These are phyloP conservation scores for Machimus atricapillus DNA, from an alignment of 2,888 invertebrate genomes.

Conservation along the genomic window DNA sequence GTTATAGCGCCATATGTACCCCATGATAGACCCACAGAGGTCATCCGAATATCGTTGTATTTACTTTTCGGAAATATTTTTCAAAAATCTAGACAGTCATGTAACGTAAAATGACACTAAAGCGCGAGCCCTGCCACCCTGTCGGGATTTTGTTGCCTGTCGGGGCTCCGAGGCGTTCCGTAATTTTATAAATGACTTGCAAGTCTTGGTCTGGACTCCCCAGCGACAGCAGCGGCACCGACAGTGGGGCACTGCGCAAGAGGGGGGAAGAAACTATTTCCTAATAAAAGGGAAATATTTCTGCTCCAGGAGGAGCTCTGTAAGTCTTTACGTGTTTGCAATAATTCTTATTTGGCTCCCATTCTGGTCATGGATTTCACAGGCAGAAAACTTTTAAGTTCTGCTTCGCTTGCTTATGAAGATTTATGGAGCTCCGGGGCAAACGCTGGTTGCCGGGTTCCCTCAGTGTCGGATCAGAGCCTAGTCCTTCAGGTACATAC, in stretches of 20 bases:
- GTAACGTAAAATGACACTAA: neutral
- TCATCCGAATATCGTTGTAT: neutral
- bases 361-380: slow-evolving; percentile 17
- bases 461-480: neutral
- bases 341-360: slow-evolving; percentile 25
- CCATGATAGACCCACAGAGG: neutral
- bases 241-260: neutral
- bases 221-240: neutral
- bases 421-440: neutral
- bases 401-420: neutral
- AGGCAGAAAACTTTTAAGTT: slow-evolving; percentile 1
- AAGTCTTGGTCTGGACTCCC: neutral
- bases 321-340: slow-evolving; percentile 20
- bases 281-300: slow-evolving; percentile 3
- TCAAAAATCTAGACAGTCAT: neutral
- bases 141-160: neutral
- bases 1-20: neutral
- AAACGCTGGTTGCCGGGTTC: neutral
- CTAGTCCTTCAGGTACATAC: neutral
- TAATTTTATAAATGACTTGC: neutral
- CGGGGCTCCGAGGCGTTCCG: neutral
- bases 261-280: neutral
- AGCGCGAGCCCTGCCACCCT: neutral
- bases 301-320: neutral
- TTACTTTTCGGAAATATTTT: neutral